Conservation (phyloP, 2,888 invertebrate species). For the Netelia fuscicornis region DNA sequence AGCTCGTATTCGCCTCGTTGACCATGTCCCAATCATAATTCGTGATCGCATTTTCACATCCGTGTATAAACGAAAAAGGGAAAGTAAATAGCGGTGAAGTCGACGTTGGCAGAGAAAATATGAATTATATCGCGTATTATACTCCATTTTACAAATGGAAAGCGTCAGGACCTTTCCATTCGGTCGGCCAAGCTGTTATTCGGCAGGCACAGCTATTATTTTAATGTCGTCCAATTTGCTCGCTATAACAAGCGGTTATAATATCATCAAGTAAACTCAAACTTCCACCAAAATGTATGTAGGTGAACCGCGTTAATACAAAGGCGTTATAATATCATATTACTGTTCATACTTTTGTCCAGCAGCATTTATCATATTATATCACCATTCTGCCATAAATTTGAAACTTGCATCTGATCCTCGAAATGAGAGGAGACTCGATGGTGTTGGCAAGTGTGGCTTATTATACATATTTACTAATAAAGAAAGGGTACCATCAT, state of each 20-base stretch:
- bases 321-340: too few relatives aligned
- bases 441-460: too few relatives aligned
- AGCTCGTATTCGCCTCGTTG: neutral
- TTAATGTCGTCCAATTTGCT: neutral
- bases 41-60: constrained; percentile 77
- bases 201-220: neutral
- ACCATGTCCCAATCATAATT: neutral
- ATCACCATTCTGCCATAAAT: too few relatives aligned
- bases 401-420: too few relatives aligned
- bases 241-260: neutral
- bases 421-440: too few relatives aligned
- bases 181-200: neutral
- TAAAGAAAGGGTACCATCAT: too few relatives aligned
- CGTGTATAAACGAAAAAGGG: constrained; percentile 78
- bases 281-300: neutral
- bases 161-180: neutral
- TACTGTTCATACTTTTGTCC: neutral
- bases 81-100: constrained; percentile 72
- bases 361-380: too few relatives aligned
- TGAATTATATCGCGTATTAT: neutral
- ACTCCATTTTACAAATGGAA: neutral
- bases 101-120: neutral
- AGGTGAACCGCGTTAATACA: too few relatives aligned
- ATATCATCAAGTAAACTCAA: too few relatives aligned
- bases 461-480: too few relatives aligned